Percentiles rank a stretch among this genome's conserved stretches.
phyloP scores from a whole-genome alignment of 2,888 invertebrate genomes.

The Chromoteleia sp. region DNA sequence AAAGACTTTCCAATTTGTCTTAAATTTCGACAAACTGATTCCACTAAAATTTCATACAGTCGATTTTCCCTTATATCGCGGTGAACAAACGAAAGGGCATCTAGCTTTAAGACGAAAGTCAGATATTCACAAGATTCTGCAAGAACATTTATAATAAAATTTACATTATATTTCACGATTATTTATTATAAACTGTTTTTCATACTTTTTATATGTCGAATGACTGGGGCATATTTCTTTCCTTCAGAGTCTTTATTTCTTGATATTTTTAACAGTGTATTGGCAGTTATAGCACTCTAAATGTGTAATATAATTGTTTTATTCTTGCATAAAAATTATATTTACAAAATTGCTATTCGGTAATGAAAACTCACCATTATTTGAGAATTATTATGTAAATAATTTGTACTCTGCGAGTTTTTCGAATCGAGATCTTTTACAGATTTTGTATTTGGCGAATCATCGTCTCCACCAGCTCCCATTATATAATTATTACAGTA shows the following conservation, averaged over 20 bases:
- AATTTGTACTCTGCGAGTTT: slow-evolving; percentile 70
- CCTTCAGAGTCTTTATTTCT: slow-evolving; percentile 86
- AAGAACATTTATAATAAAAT: slow-evolving; percentile 46
- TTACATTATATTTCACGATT: background rate
- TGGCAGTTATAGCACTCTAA: slow-evolving; percentile 87
- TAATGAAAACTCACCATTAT: slow-evolving; percentile 71
- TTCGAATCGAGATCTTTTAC: slow-evolving; percentile 74
- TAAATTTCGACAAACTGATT: slow-evolving; percentile 90
- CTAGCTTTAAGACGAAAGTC: slow-evolving; percentile 88
- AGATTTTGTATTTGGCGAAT: slow-evolving; percentile 75
- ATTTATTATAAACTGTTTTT: slow-evolving; percentile 2
- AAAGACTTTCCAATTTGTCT: slow-evolving; percentile 88
- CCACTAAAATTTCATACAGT: slow-evolving; percentile 90
- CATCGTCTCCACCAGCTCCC: slow-evolving; percentile 86
- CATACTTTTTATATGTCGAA: slow-evolving; percentile 89
- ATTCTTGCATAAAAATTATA: background rate
- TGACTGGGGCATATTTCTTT: slow-evolving; percentile 85
- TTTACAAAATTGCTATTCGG: background rate
- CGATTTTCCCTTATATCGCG: slow-evolving; percentile 88
- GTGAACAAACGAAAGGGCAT: slow-evolving; percentile 90
- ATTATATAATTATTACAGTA: slow-evolving; percentile 89
- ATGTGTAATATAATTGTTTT: slow-evolving; percentile 70
- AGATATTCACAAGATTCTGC: slow-evolving; percentile 84
- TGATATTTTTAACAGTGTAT: slow-evolving; percentile 88
- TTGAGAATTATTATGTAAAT: slow-evolving; percentile 71